Conservation (phyloP, 2,888 invertebrate genomes). For the Leucozona laternaria region DNA sequence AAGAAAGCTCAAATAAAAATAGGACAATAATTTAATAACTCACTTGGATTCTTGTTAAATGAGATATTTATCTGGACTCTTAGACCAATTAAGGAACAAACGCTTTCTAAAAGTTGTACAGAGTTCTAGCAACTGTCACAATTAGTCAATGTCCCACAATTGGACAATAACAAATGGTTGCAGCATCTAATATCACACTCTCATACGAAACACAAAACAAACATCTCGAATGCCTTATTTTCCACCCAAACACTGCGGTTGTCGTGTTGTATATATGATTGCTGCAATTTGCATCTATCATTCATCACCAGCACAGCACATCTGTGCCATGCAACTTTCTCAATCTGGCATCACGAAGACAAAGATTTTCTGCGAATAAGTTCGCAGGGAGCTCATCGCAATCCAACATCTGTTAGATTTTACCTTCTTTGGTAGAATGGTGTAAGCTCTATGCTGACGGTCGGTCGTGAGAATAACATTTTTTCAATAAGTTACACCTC, state of each 20-base stretch:
- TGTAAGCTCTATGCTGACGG: not conserved
- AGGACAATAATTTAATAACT: too few relatives aligned
- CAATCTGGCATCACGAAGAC: conserved; percentile 63
- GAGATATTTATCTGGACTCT: not conserved
- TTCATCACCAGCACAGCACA: conserved; percentile 60
- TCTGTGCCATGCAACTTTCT: conserved; percentile 70
- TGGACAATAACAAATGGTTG: conserved; percentile 61
- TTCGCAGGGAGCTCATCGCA: conserved; percentile 40
- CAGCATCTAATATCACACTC: conserved; percentile 21
- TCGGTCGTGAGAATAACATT: conserved; percentile 60
- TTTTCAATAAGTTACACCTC: conserved; percentile 46
- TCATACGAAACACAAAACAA: conserved; percentile 11
- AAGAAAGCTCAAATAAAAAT: too few relatives aligned
- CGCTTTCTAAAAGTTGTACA: conserved; percentile 2
- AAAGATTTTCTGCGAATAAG: conserved; percentile 52
- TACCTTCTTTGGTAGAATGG: conserved; percentile 9
- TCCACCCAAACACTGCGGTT: conserved; percentile 32
- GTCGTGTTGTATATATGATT: conserved; percentile 52
- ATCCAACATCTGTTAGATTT: conserved; percentile 43
- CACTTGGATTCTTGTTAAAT: too few relatives aligned
- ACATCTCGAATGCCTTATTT: conserved; percentile 35
- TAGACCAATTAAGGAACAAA: not conserved
- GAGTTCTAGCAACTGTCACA: conserved; percentile 36
- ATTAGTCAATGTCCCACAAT: conserved; percentile 50
- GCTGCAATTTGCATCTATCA: conserved; percentile 71